Evolutionary conservation across 2,888 invertebrate genomes (phyloP).

Genomic region (Habrosyne pyritoides): DNA sequence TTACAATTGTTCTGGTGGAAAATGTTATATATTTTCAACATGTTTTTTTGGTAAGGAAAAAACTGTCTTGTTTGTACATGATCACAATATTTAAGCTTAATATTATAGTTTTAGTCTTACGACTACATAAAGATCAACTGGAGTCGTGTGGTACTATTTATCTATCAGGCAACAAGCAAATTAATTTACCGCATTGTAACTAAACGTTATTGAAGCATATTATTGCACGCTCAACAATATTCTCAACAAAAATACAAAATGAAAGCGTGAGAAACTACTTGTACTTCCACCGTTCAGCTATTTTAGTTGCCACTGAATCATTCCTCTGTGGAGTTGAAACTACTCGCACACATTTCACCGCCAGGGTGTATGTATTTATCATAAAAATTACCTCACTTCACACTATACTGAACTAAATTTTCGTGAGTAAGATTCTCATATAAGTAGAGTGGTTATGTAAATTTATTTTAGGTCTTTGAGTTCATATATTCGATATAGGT

Average conservation of each 20-base stretch:
- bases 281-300: constrained; percentile 19
- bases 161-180: too few species aligned
- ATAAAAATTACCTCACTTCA: constrained; percentile 45
- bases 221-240: background rate
- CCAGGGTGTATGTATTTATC: constrained; percentile 36
- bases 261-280: constrained; percentile 12
- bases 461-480: constrained; percentile 39
- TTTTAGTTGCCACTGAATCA: constrained; percentile 14
- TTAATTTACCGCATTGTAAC: too few species aligned
- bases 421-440: constrained; percentile 26
- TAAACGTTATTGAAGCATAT: too few species aligned
- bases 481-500: constrained; percentile 14
- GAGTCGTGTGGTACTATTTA: too few species aligned
- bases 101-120: too few species aligned
- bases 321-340: constrained; percentile 17
- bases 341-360: constrained; percentile 16
- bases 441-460: constrained; percentile 40
- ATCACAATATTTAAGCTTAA: too few species aligned
- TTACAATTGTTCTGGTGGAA: too few species aligned
- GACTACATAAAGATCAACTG: too few species aligned
- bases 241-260: background rate
- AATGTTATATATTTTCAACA: too few species aligned
- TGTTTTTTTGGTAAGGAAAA: too few species aligned
- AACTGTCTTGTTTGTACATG: too few species aligned
- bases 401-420: constrained; percentile 31